Percentiles rank a stretch among this genome's conserved stretches.
phyloP scores from a whole-genome alignment of 2,113 vertebrate genomes.

The Acanthisitta chloris region DNA sequence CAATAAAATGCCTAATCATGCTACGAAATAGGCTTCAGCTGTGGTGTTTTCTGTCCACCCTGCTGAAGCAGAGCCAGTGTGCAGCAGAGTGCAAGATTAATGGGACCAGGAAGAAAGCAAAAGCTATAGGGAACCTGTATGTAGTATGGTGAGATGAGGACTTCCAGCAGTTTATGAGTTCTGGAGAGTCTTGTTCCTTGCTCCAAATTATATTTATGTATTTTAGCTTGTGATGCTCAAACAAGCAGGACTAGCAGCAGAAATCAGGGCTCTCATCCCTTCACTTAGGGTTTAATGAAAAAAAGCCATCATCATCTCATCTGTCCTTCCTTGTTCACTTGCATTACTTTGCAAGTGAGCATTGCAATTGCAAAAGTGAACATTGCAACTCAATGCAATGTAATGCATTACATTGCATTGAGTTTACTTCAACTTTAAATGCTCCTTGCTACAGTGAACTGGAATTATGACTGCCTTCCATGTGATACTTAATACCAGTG shows the following conservation, averaged over 20 bases:
- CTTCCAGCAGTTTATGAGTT: not conserved
- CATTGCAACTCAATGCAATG: no score
- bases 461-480: conserved; percentile 13
- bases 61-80: not conserved
- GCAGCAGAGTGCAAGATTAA: not conserved
- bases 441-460: not conserved
- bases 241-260: not conserved
- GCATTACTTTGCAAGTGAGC: no score
- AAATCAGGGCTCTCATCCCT: not conserved
- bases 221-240: not conserved
- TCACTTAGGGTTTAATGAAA: not conserved
- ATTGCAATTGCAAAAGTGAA: no score
- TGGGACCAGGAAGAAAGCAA: not conserved
- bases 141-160: not conserved
- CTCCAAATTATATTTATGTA: not conserved
- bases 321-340: not conserved
- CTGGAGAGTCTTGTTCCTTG: not conserved
- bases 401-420: no score
- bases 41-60: not conserved
- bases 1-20: conserved; percentile 7
- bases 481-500: not conserved
- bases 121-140: not conserved
- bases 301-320: not conserved
- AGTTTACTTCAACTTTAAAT: conserved; percentile 24
- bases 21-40: not conserved